Evolutionary conservation across 2,888 invertebrate species (phyloP), one percentile per base, ranked within the genome.

Genomic region (Idaea dimidiata): DNA sequence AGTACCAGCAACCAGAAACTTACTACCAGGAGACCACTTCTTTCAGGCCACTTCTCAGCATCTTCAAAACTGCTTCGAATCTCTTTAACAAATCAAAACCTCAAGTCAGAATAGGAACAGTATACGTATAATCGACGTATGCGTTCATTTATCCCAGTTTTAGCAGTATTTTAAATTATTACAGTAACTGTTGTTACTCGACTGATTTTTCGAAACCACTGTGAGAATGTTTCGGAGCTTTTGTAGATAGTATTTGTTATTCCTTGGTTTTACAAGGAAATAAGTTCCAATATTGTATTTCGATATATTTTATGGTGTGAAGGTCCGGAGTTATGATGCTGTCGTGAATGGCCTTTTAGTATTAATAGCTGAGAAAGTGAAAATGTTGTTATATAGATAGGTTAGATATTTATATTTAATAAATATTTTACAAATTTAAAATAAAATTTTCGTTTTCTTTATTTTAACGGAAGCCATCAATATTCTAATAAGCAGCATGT

Each of bases 241-340:
- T 76, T 86, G 79, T 89, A 88, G 80, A 86, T 86, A 85, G 81
- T 86, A 76, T 86, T 69, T 87, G 86, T 86, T 86, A 89, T 87
- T 88, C 88, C 90, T 92, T 90, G 91, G 91, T 92, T 92, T 89
- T 91, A 91, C 91, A 91, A 91, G 91, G 91, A 87, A 82, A 76
- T 82, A 87, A 80, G 74, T 78, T 75, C 71, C 72, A 74, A 77
- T 43, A 43, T 76, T 74, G 70, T 79, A 76, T 77, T 77, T 75
- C 66, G 75, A 76, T 74, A 72, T 73, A 74, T 72, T 75, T 71
- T 75, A 73, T 67, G 66, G 69, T 78, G 78, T 81, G 88, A 86
- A 82, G 86, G 88, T 84, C 81, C 72, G 77, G 82, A 86, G 78
- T 82, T 86, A 84, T 82, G 76, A 77, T 79, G 88, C 87, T 90